Percentiles rank a stretch among this genome's conserved stretches.
Conservation (phyloP, 1,140 invertebrate genomes). For the Eueides isabella region DNA sequence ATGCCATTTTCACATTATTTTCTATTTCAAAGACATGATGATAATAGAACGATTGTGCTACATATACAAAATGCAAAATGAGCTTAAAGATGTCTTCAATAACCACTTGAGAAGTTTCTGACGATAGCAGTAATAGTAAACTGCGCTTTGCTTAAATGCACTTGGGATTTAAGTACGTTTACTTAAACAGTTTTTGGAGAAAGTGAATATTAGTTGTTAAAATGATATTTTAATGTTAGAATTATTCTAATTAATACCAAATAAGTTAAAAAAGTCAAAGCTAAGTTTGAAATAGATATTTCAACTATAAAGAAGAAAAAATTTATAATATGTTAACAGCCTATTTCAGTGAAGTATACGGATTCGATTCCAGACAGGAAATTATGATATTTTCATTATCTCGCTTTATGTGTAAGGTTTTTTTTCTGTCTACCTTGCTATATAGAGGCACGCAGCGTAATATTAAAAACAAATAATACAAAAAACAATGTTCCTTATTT, state of each 20-base stretch:
- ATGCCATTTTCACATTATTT: neutral
- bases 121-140: neutral
- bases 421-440: too few relatives aligned
- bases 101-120: slow-evolving; percentile 17
- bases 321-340: too few relatives aligned
- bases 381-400: too few relatives aligned
- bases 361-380: too few relatives aligned
- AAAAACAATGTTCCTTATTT: neutral
- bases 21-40: neutral
- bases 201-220: too few relatives aligned
- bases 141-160: neutral
- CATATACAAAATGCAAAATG: slow-evolving; percentile 17
- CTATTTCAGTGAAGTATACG: too few relatives aligned
- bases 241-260: too few relatives aligned
- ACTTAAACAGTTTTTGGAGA: neutral
- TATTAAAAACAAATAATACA: neutral
- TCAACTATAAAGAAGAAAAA: too few relatives aligned
- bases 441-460: neutral
- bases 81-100: slow-evolving; percentile 22
- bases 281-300: too few relatives aligned
- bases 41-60: neutral
- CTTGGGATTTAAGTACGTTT: neutral
- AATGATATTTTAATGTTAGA: too few relatives aligned
- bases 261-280: too few relatives aligned
- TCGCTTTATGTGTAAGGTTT: too few relatives aligned